Base-by-base conservation (phyloP, 2,797 vertebrate species). In the Falco naumanni region DNA sequence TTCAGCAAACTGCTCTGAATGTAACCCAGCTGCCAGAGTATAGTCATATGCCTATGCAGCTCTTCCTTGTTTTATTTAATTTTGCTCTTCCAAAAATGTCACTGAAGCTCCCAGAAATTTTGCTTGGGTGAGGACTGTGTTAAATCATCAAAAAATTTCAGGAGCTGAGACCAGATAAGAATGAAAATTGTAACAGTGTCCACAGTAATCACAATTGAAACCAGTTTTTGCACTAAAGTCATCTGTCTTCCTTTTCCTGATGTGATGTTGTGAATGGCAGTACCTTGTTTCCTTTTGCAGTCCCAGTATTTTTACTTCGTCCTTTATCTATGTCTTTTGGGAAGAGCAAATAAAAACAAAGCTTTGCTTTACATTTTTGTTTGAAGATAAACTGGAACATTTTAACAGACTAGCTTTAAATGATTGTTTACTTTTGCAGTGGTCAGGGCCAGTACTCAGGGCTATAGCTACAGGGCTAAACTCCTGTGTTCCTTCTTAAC, bases 271-370 rank as follows among this genome's bases (percentile, higher is more conserved):
- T 71, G 60, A 87, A 71, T 19, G 25, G 14, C 77, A 87, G 84
- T 41, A 51, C n/a, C 43, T 77, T 57, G 28, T 90, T 87, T 92
- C 19, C 78, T 87, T 90, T 79, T 78, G 33, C 77, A 85, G 18
- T 68, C 47, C 3, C 8, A 24, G 80, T 93, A 54, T 82, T 95
- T 95, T 94, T 89, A 75, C 50, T 81, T 18, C 68, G 59, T 80
- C 47, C 26, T 68, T 90, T 95, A 82, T 92, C 54, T 89, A 88
- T 84, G n/a, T 26, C 45, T 74, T 90, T 89, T 80, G 48, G 66
- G 88, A 93, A 96, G 24, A 88, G 26, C 75, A 86, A 76, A 89
- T 85, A 78, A 87, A 97, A 93, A 57, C 63, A 84, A 83, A 83
- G 24, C 43, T 92, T 92, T 87, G 65, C 75, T 71, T 93, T 87